A percentile compares a stretch with the other conserved stretches of the same genome.
These are phyloP conservation scores for Steinernema feltiae DNA, from an alignment of 1,140 invertebrate species.

Conservation along the genomic window DNA sequence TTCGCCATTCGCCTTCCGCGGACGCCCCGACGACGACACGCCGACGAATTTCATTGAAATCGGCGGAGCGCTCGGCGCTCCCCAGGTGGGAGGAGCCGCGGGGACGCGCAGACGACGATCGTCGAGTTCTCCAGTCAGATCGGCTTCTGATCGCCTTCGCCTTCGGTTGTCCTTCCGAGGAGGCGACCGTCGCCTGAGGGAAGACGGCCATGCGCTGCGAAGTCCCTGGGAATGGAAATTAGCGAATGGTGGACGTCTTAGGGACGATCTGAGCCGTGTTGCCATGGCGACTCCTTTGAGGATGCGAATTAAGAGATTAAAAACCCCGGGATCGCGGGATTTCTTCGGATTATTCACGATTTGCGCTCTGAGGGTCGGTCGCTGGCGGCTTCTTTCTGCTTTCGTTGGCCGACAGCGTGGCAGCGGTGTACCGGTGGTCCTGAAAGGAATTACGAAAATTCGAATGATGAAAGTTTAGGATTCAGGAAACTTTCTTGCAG, in stretches of 20 bases:
- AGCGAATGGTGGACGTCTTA: not conserved
- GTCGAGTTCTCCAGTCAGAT: not conserved
- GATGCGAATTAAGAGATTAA: not conserved
- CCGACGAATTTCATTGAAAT: not conserved
- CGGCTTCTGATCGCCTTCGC: not conserved
- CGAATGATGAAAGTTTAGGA: slow-evolving; percentile 7
- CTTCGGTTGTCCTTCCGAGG: not conserved
- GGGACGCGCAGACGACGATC: not conserved
- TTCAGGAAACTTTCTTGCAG: not conserved
- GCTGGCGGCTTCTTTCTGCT: not conserved
- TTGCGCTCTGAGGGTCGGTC: no score
- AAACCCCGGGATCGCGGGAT: no score
- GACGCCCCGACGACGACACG: not conserved
- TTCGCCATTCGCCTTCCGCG: not conserved
- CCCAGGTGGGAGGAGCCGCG: not conserved
- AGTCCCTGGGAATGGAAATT: not conserved
- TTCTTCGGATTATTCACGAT: no score
- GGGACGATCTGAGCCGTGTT: no score
- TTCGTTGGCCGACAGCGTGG: not conserved
- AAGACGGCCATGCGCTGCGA: not conserved
- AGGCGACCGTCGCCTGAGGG: not conserved
- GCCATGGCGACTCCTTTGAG: not conserved
- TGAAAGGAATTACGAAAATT: not conserved
- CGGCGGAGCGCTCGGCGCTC: not conserved
- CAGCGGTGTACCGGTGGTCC: not conserved